Conservation (phyloP, 1,140 invertebrate species). For the Plectus sambesii region DNA sequence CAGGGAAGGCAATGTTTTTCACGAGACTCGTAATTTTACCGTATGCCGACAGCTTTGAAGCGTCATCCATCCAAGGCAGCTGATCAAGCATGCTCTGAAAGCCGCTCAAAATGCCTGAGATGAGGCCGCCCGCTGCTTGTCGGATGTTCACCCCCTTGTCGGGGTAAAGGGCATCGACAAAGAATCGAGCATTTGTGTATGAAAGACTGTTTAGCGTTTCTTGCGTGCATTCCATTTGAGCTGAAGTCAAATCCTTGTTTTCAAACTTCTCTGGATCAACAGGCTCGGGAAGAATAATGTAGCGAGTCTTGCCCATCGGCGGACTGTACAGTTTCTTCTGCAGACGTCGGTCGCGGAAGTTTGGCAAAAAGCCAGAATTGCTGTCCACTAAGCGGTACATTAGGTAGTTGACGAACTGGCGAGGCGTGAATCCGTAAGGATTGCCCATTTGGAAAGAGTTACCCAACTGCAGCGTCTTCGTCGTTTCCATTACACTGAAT, state of each 20-base stretch:
- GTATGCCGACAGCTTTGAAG: constrained; percentile 33
- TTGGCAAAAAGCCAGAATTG: constrained; percentile 25
- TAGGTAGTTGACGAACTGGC: constrained; percentile 30
- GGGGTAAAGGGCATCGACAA: constrained; percentile 24
- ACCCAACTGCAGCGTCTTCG: constrained; percentile 9
- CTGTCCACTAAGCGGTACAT: constrained; percentile 26
- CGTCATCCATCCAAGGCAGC: constrained; percentile 31
- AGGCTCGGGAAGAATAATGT: constrained; percentile 11
- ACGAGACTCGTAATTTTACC: constrained; percentile 33
- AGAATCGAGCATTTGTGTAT: constrained; percentile 31
- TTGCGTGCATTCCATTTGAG: constrained; percentile 15
- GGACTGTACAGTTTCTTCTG: too few species aligned
- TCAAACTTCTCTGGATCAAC: constrained; percentile 8
- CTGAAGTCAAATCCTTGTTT: constrained; percentile 6
- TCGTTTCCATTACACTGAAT: constrained; percentile 18
- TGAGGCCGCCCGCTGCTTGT: constrained; percentile 19
- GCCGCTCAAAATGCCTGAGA: constrained; percentile 24
- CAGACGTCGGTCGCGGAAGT: constrained; percentile 1
- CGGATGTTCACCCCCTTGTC: constrained; percentile 10
- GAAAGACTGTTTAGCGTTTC: constrained; percentile 18
- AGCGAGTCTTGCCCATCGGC: not conserved
- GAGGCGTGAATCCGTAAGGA: constrained; percentile 15
- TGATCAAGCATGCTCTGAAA: constrained; percentile 39
- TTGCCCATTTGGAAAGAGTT: constrained; percentile 4
- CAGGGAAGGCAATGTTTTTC: constrained; percentile 38